Base-by-base conservation (phyloP, 1,140 invertebrate species). In the Eulimnadia texana region DNA sequence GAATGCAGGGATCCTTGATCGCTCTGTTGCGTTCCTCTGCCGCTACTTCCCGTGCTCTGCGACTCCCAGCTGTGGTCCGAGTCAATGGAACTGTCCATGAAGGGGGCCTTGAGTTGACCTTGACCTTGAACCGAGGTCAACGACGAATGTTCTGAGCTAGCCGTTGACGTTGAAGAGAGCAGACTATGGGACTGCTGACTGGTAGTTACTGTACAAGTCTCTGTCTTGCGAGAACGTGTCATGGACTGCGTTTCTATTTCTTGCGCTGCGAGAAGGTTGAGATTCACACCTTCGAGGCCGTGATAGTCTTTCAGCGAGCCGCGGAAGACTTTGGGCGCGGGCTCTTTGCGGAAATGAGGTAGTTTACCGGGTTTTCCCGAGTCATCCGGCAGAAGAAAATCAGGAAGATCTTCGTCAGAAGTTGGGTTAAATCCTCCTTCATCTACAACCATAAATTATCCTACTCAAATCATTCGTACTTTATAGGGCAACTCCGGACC, bases 261-360 rank as follows among this genome's bases (percentile, higher is more conserved):
- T 20, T 57, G 55, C 3, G 27, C 33, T 11, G 27, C 33, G 10
- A 57, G 55, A 23, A 57, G 22, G 19, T 57, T 57, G 24, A 57
- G 29, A 57, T 57, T 33, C 27, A 57, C 69, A 56, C 67, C 68
- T 64, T 70, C 69, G 19, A 70, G 60, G 20, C 69, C 69, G 27
- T 69, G 67, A 52, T 70, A 70, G 47, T 70, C 68, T 63, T 59
- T 68, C 16, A 70, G 62, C 3, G 68, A 70, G 13, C 66, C 66
- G 47, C 67, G 65, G 42, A 69, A 67, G n/a, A 70, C 68, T 58
- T 67, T 66, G 1, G 68, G 66, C 0, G 57, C 42, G 3, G 29
- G 50, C 2, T 58, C 63, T 27, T 55, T 53, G n/a, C 42, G 33
- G 47, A 64, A 57, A 1, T 52, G 54, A 23, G 64, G 61, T 24